Evolutionary conservation across 2,888 invertebrate species (phyloP), one percentile per base, ranked within the genome.

Genomic region (Synanthedon tipuliformis): DNA sequence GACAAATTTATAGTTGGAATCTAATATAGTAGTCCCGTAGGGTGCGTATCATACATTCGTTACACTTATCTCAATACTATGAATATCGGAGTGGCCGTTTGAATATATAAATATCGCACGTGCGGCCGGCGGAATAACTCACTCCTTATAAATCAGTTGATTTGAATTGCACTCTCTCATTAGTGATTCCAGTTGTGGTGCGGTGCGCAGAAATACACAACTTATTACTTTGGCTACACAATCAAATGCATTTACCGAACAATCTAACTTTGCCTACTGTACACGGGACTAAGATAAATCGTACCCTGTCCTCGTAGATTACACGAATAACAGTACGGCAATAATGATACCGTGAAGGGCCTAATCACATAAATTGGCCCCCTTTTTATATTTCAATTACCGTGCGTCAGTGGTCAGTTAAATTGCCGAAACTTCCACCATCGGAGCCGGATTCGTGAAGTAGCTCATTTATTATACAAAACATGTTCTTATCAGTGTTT

Each of bases 61-160:
- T 68, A 69, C 67, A 69, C 64, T 72, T 75, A 77, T 76, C 71
- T 72, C 58, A 56, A 59, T 59, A 61, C 67, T 67, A 66, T 66
- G 73, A 75, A 73, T 78, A 78, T 77, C 75, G 66, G 67, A 70
- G 68, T 51, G 65, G 68, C 71, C 71, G 75, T 80, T 79, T 76
- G 75, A 78, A 78, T 77, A 75, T 76, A 82, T 81, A 82, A 79
- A 82, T 81, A 79, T 73, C 71, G 75, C 73, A 70, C 73, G 71
- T 67, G 73, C 68, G 69, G 68, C 65, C 62, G 65, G 73, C 65
- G 69, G 80, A 82, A 83, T 81, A 83, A 75, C 76, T 81, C 76
- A 81, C 74, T 81, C 83, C 83, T 77, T 84, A 85, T 86, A 85
- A 84, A 85, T 82, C 80, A 75, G 78, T 76, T 75, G 81, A 84